Conservation (phyloP, 2,113 vertebrate species). For the Erinaceus europaeus region DNA sequence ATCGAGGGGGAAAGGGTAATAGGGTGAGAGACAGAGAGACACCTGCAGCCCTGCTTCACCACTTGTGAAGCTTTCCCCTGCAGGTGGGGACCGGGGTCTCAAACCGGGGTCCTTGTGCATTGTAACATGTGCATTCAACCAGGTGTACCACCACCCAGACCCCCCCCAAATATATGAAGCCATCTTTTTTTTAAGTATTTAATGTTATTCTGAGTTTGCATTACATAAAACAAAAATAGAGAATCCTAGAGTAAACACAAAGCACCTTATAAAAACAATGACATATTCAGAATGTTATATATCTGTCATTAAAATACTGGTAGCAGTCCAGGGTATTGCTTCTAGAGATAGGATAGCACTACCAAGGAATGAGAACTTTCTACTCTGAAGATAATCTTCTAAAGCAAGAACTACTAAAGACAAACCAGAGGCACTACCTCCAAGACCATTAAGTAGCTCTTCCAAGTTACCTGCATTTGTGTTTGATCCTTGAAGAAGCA, state of each 20-base stretch:
- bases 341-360: background rate
- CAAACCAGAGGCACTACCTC: background rate
- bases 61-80: too few relatives aligned
- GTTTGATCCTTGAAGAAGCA: conserved; percentile 95
- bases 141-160: too few relatives aligned
- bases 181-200: too few relatives aligned
- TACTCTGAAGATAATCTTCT: background rate
- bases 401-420: background rate
- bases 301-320: background rate
- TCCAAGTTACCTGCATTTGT: conserved; percentile 90
- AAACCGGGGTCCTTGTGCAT: too few relatives aligned
- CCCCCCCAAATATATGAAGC: too few relatives aligned
- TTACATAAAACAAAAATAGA: background rate
- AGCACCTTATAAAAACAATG: background rate
- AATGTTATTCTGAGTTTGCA: too few relatives aligned
- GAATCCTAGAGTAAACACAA: background rate
- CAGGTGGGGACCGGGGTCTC: too few relatives aligned
- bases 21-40: too few relatives aligned
- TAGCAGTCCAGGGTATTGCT: background rate
- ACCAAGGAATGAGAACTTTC: background rate
- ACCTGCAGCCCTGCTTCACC: too few relatives aligned
- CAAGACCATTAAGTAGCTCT: background rate
- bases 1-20: too few relatives aligned
- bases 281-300: background rate
- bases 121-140: too few relatives aligned